Percentiles rank a stretch among this genome's conserved stretches.
phyloP scores from a whole-genome alignment of 92 coral and sea anemone species.

The Epizoanthus scotinus region DNA sequence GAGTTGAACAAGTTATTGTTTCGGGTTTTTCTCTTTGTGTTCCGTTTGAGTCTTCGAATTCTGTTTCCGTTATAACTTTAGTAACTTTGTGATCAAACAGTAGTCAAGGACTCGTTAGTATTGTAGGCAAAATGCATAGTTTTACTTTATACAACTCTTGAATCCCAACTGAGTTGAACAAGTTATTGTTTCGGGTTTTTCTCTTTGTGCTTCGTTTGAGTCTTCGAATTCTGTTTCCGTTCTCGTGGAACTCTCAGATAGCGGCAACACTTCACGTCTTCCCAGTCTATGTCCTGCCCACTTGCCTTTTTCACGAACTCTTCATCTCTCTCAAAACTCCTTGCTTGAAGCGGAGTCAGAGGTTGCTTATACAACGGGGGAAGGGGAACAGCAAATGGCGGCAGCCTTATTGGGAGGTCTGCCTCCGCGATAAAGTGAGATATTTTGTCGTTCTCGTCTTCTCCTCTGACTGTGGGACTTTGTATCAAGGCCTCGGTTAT shows the following conservation, averaged over 20 bases:
- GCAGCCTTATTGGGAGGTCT: conserved; percentile 55
- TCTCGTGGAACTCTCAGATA: conserved; percentile 40
- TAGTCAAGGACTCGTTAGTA: too few species aligned
- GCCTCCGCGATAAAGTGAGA: conserved; percentile 35
- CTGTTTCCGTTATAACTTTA: too few species aligned
- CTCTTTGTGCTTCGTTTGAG: too few species aligned
- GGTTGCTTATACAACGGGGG: conserved; percentile 53
- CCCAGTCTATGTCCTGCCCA: conserved; percentile 25
- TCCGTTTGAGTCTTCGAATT: too few species aligned
- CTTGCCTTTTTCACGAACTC: conserved; percentile 12
- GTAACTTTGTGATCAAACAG: too few species aligned
- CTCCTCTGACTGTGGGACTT: not conserved
- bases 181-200: too few species aligned
- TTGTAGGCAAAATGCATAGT: too few species aligned
- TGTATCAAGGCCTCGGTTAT: not conserved
- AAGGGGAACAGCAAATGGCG: conserved; percentile 35
- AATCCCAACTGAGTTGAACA: too few species aligned
- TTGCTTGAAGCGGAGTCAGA: conserved; percentile 12
- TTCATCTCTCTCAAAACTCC: conserved; percentile 44
- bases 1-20: too few species aligned
- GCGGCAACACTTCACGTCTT: conserved; percentile 33
- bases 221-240: conserved; percentile 3
- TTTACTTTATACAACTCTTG: too few species aligned
- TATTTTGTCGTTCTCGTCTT: not conserved
- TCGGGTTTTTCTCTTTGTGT: too few species aligned